Base-by-base conservation (phyloP, 1,140 invertebrate genomes). In the Prorops nasuta region DNA sequence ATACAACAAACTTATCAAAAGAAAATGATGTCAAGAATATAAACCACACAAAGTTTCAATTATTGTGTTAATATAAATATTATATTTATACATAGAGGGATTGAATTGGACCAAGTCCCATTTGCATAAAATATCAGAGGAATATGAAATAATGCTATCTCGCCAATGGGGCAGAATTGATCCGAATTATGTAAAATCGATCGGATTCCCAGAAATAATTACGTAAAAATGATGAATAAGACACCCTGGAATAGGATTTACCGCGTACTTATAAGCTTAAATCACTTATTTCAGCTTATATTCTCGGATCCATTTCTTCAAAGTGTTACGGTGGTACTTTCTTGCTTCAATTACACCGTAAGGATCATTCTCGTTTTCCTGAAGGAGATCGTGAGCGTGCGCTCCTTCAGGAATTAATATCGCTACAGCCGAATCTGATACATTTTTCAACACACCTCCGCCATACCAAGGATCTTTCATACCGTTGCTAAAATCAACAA, bases 401-500 rank as follows among this genome's bases (percentile, higher is more conserved):
- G 94, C 95, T 1, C 87, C 91, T 72, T 94, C 86, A 2, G 89
- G 84, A 44, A 99, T 90, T 12, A 94, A 79, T 2, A 98, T 78
- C 2, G 91, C 83, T 2, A 84, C 66, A 0, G 93, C 78, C 7
- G 83, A 78, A 3, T 79, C 71, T 19, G 87, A 88, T 1, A n/a
- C 64, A 43, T 86, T 85, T 55, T 81, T 77, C 16, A 91, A 63
- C n/a, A 97, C 87, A 20, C 94, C 94, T 55, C 94, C 94, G 56
- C 86, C 85, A 34, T 87, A 88, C 96, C 96, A 98, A 2, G 96
- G 96, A 78, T 98, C 96, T 34, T 93, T 65, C 8, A 90, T 71
- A 7, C 94, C 94, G 75, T 96, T 96, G 58, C 92, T 95, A 74
- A 47, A 77, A 69, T 42, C 41, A 40, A 24, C 52, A 38, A 58